Conservation (phyloP, 2,113 vertebrate species). For the Xenopus borealis region DNA sequence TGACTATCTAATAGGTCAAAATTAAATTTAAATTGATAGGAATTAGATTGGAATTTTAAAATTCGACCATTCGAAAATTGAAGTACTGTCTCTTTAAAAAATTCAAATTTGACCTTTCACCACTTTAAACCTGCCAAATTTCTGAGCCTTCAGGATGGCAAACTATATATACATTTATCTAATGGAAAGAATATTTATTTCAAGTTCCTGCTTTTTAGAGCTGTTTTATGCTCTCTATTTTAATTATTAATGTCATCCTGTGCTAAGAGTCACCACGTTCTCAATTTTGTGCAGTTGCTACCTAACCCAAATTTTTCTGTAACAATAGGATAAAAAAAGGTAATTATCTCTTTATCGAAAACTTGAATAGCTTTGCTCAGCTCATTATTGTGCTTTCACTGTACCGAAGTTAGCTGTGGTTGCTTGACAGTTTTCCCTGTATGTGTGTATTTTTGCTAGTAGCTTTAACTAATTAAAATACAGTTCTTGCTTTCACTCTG, state of each 20-base stretch:
- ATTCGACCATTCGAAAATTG: no score
- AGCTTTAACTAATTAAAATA: not conserved
- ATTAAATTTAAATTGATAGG: no score
- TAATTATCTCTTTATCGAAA: constrained; percentile 11
- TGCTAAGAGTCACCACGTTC: constrained; percentile 1
- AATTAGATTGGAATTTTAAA: no score
- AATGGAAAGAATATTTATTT: not conserved
- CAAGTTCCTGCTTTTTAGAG: constrained; percentile 15
- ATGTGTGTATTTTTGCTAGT: not conserved
- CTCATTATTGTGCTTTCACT: no score
- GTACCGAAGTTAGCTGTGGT: no score
- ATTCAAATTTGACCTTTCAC: no score
- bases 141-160: constrained; percentile 1
- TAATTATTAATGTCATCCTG: constrained; percentile 15
- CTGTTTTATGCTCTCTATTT: no score
- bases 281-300: constrained; percentile 8
- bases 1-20: no score
- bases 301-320: constrained; percentile 1
- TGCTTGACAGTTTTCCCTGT: no score
- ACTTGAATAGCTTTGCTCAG: not conserved
- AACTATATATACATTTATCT: constrained; percentile 15
- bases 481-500: not conserved
- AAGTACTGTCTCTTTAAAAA: no score
- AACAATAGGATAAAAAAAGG: constrained; percentile 11
- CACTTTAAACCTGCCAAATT: no score